These are phyloP conservation scores for Ochropleura plecta DNA, from an alignment of 2,888 invertebrate species.

Conservation along the genomic window DNA sequence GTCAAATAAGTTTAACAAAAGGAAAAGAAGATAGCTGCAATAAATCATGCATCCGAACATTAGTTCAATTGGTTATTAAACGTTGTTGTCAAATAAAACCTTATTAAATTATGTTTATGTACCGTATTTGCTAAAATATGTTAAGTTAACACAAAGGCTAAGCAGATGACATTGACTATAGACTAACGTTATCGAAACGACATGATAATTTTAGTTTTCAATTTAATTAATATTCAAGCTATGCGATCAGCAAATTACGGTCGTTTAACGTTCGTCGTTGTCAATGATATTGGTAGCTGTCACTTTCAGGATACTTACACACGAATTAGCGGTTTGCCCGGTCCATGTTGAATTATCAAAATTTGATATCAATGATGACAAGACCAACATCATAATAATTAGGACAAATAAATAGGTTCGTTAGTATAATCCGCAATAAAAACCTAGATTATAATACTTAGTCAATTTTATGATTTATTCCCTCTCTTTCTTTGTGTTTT, in stretches of 20 bases:
- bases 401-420: background rate
- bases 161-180: background rate
- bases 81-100: no score
- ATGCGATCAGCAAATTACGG: slow-evolving; percentile 3
- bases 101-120: no score
- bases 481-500: no score
- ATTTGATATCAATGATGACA: slow-evolving; percentile 24
- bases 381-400: background rate
- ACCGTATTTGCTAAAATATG: no score
- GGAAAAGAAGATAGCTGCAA: no score
- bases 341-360: slow-evolving; percentile 6
- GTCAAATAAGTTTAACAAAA: no score
- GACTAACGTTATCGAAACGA: background rate
- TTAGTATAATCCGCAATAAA: background rate
- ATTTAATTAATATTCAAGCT: background rate
- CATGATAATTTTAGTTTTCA: background rate
- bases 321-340: slow-evolving; percentile 21
- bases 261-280: slow-evolving; percentile 1
- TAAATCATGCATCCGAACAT: no score
- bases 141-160: no score
- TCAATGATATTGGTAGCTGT: slow-evolving; percentile 37
- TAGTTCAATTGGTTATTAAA: no score
- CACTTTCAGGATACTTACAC: slow-evolving; percentile 45
- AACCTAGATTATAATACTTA: no score
- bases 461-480: no score